Evolutionary conservation across 2,888 invertebrate genomes (phyloP), one percentile per base, ranked within the genome.

Genomic region (Perithous albicinctus): DNA sequence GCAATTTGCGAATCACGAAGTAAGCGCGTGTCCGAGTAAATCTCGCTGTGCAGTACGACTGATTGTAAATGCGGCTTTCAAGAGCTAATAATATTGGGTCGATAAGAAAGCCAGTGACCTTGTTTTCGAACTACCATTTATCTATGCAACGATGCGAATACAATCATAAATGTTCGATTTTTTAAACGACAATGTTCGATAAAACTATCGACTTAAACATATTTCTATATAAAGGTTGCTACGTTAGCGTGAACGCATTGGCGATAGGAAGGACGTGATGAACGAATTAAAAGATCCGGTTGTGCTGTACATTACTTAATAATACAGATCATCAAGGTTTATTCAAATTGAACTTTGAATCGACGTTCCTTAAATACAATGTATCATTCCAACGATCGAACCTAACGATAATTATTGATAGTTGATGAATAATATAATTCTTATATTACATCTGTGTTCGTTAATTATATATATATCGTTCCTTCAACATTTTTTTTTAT

Each of bases 101-200:
- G 82, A 82, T 82, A 82, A 82, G 75, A 66, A 76, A 80, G 3
- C 75, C n/a, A 66, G 48, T 61, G 80, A 75, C 79, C 54, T 79
- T 79, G 70, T 72, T 78, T 35, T 54, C 41, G 10, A 63, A 18
- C 26, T 43, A 18, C 46, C 46, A n/a, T 63, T 66, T 38, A 54
- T 54, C 20, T 35, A 32, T 41, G 20, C 46, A 32, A 20, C 32
- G 35, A 35, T 29, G 66, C n/a, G 32, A 20, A 29, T 43, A 26
- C 29, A 23, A 56, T 66, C 20, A 8, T 10, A 3, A 51, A 8
- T n/a, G 12, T 56, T 67, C 20, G 18, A 64, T 56, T 20, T 63
- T 41, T 38, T 38, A n/a, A n/a, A 18, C 46, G 29, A 56, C 67
- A 48, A 66, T 48, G 64, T 23, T 26, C n/a, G n/a, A 12, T 46